Evolutionary conservation across 2,113 vertebrate genomes (phyloP).

Genomic region (Tachycineta bicolor): DNA sequence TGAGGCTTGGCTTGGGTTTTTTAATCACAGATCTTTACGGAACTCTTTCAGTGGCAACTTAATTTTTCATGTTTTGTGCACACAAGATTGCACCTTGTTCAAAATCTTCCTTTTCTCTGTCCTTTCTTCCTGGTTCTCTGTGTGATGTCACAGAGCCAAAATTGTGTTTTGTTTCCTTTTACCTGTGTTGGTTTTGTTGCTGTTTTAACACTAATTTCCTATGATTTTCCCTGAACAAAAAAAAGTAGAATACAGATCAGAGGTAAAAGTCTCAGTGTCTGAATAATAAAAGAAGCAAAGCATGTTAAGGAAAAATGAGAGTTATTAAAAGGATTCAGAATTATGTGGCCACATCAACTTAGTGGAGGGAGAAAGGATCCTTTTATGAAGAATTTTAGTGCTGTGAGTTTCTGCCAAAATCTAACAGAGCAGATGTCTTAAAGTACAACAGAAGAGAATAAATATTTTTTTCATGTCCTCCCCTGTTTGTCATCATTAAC

Average conservation of each 20-base stretch:
- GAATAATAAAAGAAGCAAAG: not conserved
- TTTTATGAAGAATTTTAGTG: not conserved
- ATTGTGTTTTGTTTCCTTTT: not conserved
- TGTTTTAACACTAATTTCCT: not conserved
- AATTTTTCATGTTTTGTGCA: not conserved
- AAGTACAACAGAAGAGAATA: not conserved
- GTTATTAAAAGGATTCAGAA: not conserved
- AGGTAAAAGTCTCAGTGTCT: not conserved
- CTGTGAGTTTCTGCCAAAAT: not conserved
- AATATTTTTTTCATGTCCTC: not conserved
- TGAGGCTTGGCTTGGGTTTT: not conserved
- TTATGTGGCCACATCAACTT: not conserved
- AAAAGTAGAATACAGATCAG: not conserved
- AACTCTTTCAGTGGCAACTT: not conserved
- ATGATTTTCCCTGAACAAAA: not conserved
- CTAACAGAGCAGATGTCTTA: not conserved
- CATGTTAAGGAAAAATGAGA: not conserved
- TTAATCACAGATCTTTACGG: not conserved
- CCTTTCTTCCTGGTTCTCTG: not conserved
- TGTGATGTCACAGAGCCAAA: not conserved
- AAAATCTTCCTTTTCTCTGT: not conserved
- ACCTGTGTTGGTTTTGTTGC: not conserved
- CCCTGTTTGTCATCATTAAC: not conserved
- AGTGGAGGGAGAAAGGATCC: not conserved
- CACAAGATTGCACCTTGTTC: not conserved